phyloP scores from a whole-genome alignment of 2,113 vertebrate species.

The Dasyprocta punctata region DNA sequence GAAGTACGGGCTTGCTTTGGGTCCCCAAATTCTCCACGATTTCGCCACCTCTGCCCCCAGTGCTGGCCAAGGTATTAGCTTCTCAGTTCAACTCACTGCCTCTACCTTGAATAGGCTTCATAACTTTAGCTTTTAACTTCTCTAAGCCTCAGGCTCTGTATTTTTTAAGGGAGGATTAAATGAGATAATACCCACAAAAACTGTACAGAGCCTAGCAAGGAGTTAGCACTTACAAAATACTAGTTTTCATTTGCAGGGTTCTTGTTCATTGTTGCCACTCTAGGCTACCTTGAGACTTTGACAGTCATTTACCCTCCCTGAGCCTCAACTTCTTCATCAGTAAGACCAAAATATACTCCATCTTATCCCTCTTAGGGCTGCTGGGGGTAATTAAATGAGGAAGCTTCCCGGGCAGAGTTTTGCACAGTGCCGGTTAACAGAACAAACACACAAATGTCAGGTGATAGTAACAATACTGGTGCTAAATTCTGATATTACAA shows the following conservation, averaged over 20 bases:
- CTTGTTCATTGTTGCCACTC: accelerated
- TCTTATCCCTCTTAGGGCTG: not conserved
- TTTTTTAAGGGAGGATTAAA: not conserved
- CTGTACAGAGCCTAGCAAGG: accelerated
- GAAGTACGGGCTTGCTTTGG: not conserved
- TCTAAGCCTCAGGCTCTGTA: not conserved
- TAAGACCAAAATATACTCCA: not conserved
- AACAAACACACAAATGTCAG: accelerated
- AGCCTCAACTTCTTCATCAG: not conserved
- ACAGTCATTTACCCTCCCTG: not conserved
- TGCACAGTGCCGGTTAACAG: not conserved
- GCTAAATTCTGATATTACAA: accelerated
- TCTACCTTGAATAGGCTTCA: accelerated
- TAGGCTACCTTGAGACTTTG: not conserved
- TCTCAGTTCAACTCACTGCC: not conserved
- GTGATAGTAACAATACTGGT: accelerated
- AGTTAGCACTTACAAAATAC: not conserved
- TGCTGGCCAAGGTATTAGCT: not conserved
- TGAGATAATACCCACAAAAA: accelerated
- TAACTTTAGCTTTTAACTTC: not conserved
- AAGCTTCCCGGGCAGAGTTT: not conserved
- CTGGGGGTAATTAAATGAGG: accelerated
- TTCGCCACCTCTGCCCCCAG: accelerated
- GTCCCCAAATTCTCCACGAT: accelerated
- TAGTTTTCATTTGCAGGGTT: not conserved